Evolutionary conservation across 2,888 invertebrate species (phyloP).

Genomic region (Nomada fabriciana): DNA sequence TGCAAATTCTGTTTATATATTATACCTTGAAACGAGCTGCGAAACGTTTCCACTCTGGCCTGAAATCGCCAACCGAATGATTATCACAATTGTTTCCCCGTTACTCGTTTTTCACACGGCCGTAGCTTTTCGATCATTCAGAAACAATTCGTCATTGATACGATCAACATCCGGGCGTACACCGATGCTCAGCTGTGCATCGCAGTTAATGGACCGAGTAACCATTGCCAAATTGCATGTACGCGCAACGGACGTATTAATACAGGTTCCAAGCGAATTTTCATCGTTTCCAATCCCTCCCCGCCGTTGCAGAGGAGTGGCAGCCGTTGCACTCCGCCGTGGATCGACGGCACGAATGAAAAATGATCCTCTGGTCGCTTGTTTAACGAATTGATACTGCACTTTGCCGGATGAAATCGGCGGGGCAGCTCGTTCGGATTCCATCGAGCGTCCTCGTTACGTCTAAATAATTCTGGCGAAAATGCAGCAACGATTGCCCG

Average conservation of each 20-base stretch:
- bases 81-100: constrained; percentile 9
- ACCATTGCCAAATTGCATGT: constrained; percentile 34
- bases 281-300: constrained; percentile 2
- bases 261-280: constrained; percentile 32
- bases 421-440: constrained; percentile 1
- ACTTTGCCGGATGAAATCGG: constrained; percentile 40
- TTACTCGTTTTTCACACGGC: constrained; percentile 11
- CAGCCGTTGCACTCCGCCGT: constrained; percentile 31
- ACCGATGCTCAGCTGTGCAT: not conserved
- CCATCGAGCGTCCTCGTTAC: constrained; percentile 2
- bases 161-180: constrained; percentile 14
- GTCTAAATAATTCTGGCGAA: constrained; percentile 22
- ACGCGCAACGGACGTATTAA: constrained; percentile 17
- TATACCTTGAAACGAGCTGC: not conserved
- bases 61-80: not conserved
- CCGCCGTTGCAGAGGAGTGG: constrained; percentile 22
- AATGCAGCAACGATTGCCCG: not conserved
- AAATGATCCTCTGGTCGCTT: constrained; percentile 35
- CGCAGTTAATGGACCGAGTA: constrained; percentile 50
- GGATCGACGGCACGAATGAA: constrained; percentile 26
- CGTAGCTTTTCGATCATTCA: constrained; percentile 11
- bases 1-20: no score
- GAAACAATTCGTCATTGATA: constrained; percentile 47
- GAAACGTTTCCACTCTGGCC: not conserved
- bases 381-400: constrained; percentile 55